Evolutionary conservation across 2,113 vertebrate species (phyloP).

Genomic region (Sinosuthora webbiana): DNA sequence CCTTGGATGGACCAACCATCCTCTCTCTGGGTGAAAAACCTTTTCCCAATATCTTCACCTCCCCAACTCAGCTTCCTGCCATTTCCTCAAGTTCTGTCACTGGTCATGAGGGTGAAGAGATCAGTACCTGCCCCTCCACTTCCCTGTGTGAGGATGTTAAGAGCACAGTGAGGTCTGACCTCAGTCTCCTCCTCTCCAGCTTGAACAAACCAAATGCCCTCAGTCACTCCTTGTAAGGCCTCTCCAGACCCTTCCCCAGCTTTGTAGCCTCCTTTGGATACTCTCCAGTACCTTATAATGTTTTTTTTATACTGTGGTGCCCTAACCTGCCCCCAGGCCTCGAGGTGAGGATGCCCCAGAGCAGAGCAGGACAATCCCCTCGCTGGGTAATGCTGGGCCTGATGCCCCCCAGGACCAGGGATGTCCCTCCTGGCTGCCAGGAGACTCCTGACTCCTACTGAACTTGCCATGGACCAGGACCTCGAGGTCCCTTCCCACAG

Average conservation of each 20-base stretch:
- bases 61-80: not conserved
- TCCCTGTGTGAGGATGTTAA: not conserved
- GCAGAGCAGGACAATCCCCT: not conserved
- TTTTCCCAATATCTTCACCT: not conserved
- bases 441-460: rapidly evolving
- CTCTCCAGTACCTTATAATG: not conserved
- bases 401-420: too few species aligned
- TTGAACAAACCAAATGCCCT: not conserved
- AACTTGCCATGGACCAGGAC: not conserved
- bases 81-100: not conserved
- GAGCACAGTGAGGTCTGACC: not conserved
- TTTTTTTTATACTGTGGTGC: not conserved
- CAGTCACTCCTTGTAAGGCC: not conserved
- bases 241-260: not conserved
- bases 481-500: not conserved
- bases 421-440: not conserved
- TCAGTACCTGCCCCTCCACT: not conserved
- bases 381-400: not conserved
- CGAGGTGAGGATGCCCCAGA: not conserved
- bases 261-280: not conserved
- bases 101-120: not conserved
- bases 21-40: too few species aligned
- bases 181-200: not conserved
- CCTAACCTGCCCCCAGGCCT: not conserved
- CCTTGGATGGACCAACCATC: too few species aligned